Conservation (phyloP, 2,113 vertebrate genomes). For the Neodontobutis hainanensis region DNA sequence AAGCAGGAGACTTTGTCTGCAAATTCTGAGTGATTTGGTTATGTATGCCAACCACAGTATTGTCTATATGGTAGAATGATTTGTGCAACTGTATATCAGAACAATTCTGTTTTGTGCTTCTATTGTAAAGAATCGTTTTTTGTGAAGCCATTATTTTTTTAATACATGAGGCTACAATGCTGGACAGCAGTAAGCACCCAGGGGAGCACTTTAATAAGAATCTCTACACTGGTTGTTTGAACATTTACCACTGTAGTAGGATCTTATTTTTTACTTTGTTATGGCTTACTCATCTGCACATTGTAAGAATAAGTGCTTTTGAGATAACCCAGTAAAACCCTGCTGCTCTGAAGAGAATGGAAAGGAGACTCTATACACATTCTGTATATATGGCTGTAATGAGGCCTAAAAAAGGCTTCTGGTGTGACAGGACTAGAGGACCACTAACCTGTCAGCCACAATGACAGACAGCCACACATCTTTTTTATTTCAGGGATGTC, state of each 20-base stretch:
- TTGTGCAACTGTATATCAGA: too few species aligned
- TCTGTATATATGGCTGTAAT: slow-evolving; percentile 33
- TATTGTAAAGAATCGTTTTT: too few species aligned
- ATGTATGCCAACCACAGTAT: too few species aligned
- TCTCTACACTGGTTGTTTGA: slow-evolving; percentile 15
- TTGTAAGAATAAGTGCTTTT: not conserved
- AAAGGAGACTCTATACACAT: not conserved
- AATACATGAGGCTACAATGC: slow-evolving; percentile 39
- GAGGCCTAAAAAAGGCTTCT: slow-evolving; percentile 26
- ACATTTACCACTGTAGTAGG: not conserved
- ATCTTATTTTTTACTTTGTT: slow-evolving; percentile 14
- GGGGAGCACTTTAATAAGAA: slow-evolving; percentile 35
- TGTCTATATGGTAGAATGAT: too few species aligned
- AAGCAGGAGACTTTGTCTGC: too few species aligned
- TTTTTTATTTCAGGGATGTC: slow-evolving; percentile 32
- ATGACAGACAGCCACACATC: slow-evolving; percentile 44
- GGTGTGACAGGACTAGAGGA: slow-evolving; percentile 22
- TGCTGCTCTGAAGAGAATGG: not conserved
- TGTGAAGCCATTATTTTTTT: slow-evolving; percentile 11
- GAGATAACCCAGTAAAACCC: not conserved
- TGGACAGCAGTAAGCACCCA: slow-evolving; percentile 24
- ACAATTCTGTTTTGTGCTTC: too few species aligned
- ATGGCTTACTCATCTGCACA: not conserved
- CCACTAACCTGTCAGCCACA: slow-evolving; percentile 32
- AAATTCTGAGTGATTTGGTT: too few species aligned